phyloP scores from a whole-genome alignment of 1,140 invertebrate genomes.

The Monomorium pharaonis region DNA sequence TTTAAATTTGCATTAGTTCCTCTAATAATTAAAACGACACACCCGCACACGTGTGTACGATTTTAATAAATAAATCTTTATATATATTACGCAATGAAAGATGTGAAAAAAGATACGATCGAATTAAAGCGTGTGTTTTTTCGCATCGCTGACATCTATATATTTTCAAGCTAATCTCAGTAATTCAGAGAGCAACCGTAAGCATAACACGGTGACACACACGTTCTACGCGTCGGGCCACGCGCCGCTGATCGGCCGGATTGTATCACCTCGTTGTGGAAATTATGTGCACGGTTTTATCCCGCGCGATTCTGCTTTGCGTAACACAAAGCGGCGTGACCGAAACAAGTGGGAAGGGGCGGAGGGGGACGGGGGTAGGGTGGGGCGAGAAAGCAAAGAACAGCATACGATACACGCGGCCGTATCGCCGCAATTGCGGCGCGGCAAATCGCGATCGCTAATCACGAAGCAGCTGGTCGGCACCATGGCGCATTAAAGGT shows the following conservation, averaged over 20 bases:
- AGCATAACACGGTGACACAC: conserved; percentile 3
- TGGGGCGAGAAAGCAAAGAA: conserved; percentile 60
- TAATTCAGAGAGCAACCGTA: not conserved
- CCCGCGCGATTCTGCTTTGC: conserved; percentile 37
- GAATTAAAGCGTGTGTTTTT: not conserved
- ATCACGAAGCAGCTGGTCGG: conserved; percentile 62
- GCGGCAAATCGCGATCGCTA: conserved; percentile 63
- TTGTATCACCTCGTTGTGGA: conserved; percentile 38
- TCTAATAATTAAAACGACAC: not conserved
- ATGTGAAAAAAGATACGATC: not conserved
- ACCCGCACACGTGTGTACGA: not conserved
- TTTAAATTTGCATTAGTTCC: not conserved
- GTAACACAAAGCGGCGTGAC: conserved; percentile 41
- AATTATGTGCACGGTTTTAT: conserved; percentile 39
- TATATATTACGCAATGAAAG: not conserved
- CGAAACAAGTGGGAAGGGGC: not conserved
- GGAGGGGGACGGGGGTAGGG: not conserved
- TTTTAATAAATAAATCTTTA: not conserved
- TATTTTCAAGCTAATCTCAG: not conserved
- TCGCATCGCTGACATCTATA: not conserved
- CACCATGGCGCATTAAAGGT: conserved; percentile 34
- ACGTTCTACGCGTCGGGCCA: not conserved
- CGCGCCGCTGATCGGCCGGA: not conserved
- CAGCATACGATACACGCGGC: conserved; percentile 40
- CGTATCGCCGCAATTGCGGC: conserved; percentile 54